These are phyloP conservation scores for Poecilia wingei DNA, from an alignment of 2,797 vertebrate genomes.

Conservation along the genomic window DNA sequence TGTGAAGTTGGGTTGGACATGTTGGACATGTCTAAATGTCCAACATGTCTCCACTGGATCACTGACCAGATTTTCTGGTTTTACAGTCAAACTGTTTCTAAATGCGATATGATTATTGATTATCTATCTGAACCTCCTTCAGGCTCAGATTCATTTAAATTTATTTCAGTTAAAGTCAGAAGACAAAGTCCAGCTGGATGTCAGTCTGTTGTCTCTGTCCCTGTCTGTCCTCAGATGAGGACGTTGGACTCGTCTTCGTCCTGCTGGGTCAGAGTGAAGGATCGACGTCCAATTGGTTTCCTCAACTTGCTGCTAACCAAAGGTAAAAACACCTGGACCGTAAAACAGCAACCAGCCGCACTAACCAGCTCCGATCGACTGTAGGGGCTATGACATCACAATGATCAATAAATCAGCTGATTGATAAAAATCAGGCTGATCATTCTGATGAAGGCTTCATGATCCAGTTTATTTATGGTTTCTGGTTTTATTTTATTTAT, in stretches of 20 bases:
- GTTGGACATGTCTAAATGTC: too few relatives aligned
- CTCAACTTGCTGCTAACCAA: conserved; percentile 55
- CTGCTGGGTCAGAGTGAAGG: conserved; percentile 39
- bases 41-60: neutral
- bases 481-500: too few relatives aligned
- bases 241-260: conserved; percentile 18
- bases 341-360: too few relatives aligned
- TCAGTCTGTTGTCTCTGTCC: neutral
- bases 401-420: too few relatives aligned
- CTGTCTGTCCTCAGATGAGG: conserved; percentile 25
- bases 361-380: too few relatives aligned
- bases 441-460: too few relatives aligned
- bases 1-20: too few relatives aligned
- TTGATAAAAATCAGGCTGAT: too few relatives aligned
- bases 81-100: neutral
- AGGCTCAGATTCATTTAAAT: neutral
- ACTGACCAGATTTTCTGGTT: neutral
- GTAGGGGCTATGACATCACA: too few relatives aligned
- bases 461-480: too few relatives aligned
- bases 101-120: too few relatives aligned
- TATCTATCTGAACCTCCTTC: too few relatives aligned
- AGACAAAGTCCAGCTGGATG: neutral
- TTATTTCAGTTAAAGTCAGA: neutral
- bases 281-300: conserved; percentile 51
- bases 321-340: conserved; percentile 34